Evolutionary conservation across 2,113 vertebrate genomes (phyloP), one percentile per base, ranked within the genome.

Genomic region (Bambusicola thoracicus): DNA sequence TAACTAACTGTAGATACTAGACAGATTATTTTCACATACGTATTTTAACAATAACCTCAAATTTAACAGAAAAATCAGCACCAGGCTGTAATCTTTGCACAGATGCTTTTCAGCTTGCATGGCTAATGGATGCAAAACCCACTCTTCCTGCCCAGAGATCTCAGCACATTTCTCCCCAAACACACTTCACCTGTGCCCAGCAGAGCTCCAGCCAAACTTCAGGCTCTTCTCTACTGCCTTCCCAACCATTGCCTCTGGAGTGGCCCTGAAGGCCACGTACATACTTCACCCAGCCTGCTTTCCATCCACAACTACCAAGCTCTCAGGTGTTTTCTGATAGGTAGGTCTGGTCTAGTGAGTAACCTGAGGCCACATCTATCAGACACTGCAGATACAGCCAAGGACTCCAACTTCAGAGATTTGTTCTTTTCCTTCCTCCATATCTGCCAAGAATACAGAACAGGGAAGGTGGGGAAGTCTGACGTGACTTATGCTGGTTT

Each of bases 251-350:
- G 56, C 40, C 49, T 70, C 40, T 56, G 68, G 68, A 61, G 14
- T 0, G 82, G 61, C 61, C 68, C 15, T 0, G 13, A 38, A 21
- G n/a, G 38, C 59, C 70, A 25, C 20, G 1, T 1, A 21, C 17
- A 2, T 1, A 29, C 58, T 46, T 46, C 3, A 36, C 3, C 62
- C 67, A 43, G 56, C 56, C 84, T 36, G 53, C 32, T 44, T 25
- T 30, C 40, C 51, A 20, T 1, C 63, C 66, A 9, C 79, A 18
- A 1, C 24, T 19, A 7, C 46, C 36, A 5, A 2, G 43, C 25
- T 2, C 5, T 87, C 12, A 29, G 68, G 13, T 63, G 25, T 63
- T 63, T 63, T 40, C 61, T 40, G 30, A 53, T 0, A 13, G 22
- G 36, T 10, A 29, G 74, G 70, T 12, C 48, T 78, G 69, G 6